These are phyloP conservation scores for Desoria tigrina DNA, from an alignment of 2,888 invertebrate genomes.

Conservation along the genomic window DNA sequence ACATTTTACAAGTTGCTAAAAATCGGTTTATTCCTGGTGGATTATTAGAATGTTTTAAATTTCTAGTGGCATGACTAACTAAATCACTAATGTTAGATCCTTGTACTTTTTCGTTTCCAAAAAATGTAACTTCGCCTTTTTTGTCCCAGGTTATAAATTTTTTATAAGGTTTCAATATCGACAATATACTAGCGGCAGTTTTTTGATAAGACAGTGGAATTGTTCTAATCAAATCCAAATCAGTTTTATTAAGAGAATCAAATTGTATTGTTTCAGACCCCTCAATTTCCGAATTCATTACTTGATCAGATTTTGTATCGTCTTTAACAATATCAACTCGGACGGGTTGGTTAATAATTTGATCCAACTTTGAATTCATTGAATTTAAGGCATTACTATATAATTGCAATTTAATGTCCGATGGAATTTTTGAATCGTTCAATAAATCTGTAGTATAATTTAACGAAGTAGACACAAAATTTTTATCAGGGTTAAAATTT, in stretches of 20 bases:
- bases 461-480: neutral
- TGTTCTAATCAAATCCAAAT: neutral
- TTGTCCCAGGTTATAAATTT: constrained; percentile 27
- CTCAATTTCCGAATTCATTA: neutral
- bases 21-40: constrained; percentile 33
- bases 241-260: neutral
- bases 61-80: constrained; percentile 18
- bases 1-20: constrained; percentile 16
- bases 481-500: neutral
- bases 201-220: constrained; percentile 15
- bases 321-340: neutral
- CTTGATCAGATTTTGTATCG: too few relatives aligned
- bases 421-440: constrained; percentile 21
- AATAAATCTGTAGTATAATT: neutral
- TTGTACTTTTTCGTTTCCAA: constrained; percentile 5
- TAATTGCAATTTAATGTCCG: constrained; percentile 36
- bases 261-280: neutral
- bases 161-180: constrained; percentile 18
- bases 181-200: constrained; percentile 16
- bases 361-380: constrained; percentile 10
- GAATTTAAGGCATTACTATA: constrained; percentile 23
- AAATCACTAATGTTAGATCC: constrained; percentile 32
- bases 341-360: constrained; percentile 14
- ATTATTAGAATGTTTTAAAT: constrained; percentile 20
- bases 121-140: constrained; percentile 27